Conservation (phyloP, 1,140 invertebrate genomes). For the Sycobia sp. region DNA sequence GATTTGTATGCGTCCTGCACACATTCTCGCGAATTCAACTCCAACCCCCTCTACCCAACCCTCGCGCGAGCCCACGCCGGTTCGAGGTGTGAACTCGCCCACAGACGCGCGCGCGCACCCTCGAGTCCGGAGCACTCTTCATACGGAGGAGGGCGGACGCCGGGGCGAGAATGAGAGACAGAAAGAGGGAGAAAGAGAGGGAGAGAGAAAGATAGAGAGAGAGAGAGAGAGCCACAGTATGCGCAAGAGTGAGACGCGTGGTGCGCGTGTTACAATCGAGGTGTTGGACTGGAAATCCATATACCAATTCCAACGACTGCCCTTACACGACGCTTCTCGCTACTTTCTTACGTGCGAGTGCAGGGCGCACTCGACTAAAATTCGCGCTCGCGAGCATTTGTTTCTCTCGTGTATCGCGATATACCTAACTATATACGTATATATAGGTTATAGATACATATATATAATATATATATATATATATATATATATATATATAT, state of each 20-base stretch:
- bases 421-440: slow-evolving; percentile 22
- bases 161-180: neutral
- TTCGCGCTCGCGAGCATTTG: neutral
- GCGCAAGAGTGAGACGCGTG: neutral
- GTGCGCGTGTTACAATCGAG: slow-evolving; percentile 55
- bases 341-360: too few species aligned
- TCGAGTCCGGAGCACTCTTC: slow-evolving; percentile 31
- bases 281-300: slow-evolving; percentile 64
- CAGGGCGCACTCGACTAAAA: neutral
- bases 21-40: neutral
- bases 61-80: too few species aligned
- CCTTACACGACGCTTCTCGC: too few species aligned
- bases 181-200: neutral
- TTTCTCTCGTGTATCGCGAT: too few species aligned
- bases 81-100: too few species aligned
- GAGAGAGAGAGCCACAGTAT: neutral
- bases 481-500: too few species aligned
- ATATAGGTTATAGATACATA: too few species aligned
- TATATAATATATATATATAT: too few species aligned
- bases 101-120: slow-evolving; percentile 52
- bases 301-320: slow-evolving; percentile 58
- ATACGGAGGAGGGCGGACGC: neutral
- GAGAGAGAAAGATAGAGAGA: neutral
- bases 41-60: too few species aligned
- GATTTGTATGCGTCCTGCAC: too few species aligned